phyloP scores from a whole-genome alignment of 2,888 invertebrate species.

The Drosophila rellima region DNA sequence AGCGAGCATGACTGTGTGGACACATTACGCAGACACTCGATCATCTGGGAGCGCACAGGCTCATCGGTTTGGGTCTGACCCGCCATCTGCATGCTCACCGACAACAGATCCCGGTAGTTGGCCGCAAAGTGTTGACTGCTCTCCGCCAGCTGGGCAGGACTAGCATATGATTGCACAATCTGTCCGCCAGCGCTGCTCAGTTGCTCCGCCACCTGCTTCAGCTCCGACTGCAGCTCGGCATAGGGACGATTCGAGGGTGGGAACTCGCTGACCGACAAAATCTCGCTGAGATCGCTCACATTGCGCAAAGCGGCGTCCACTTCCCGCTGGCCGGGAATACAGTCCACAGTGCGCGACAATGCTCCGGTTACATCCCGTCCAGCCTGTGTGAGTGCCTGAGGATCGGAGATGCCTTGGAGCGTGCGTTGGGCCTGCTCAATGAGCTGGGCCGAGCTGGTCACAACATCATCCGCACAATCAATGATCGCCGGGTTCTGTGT shows the following conservation, averaged over 20 bases:
- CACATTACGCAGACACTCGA: slow-evolving; percentile 94
- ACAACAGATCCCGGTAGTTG: slow-evolving; percentile 92
- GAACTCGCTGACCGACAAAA: slow-evolving; percentile 91
- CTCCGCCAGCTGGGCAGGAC: slow-evolving; percentile 90
- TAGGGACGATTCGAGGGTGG: slow-evolving; percentile 91
- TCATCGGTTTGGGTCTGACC: slow-evolving; percentile 91
- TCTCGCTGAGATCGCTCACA: slow-evolving; percentile 91
- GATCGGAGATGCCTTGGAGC: slow-evolving; percentile 84
- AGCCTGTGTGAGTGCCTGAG: slow-evolving; percentile 88
- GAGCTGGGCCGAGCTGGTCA: slow-evolving; percentile 91
- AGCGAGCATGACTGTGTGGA: slow-evolving; percentile 95
- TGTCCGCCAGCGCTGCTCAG: slow-evolving; percentile 94
- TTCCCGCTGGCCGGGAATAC: slow-evolving; percentile 96
- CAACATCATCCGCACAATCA: slow-evolving; percentile 91
- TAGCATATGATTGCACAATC: slow-evolving; percentile 92
- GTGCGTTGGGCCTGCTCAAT: slow-evolving; percentile 93
- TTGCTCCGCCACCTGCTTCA: slow-evolving; percentile 93
- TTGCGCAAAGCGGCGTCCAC: slow-evolving; percentile 95
- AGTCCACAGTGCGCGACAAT: slow-evolving; percentile 89
- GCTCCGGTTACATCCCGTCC: slow-evolving; percentile 90
- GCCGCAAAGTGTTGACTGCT: slow-evolving; percentile 92
- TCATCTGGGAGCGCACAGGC: slow-evolving; percentile 92
- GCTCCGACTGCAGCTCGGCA: slow-evolving; percentile 93
- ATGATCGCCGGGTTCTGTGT: slow-evolving; percentile 89
- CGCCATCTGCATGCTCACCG: slow-evolving; percentile 94